Evolutionary conservation across 1,140 invertebrate species (phyloP), one percentile per base, ranked within the genome.

Genomic region (Trypoxylus dichotomus): DNA sequence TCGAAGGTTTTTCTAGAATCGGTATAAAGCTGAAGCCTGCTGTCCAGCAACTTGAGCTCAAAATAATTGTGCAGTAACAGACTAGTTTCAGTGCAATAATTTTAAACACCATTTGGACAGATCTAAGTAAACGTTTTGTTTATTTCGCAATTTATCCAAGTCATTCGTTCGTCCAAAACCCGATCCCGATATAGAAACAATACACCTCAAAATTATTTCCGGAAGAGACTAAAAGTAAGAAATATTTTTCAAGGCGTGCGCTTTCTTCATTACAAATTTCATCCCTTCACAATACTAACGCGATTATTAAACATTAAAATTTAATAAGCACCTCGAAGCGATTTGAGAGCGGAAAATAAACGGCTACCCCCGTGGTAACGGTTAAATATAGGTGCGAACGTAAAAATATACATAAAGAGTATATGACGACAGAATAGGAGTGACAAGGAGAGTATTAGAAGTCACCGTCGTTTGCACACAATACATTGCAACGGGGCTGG

Each of bases 311-410:
- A 79, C 80, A 79, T 73, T 80, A 78, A 82, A 83, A 83, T 83
- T 82, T 83, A 83, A 83, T 83, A 83, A 82, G 81, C 80, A 82
- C 79, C 82, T 83, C 81, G 80, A 79, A 80, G 82, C 81, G 74
- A 78, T 75, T 37, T 77, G 76, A 68, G 63, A 75, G 78, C 79
- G 78, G 79, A 80, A 81, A 82, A 79, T 80, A 80, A 82, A 81
- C 78, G 78, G 79, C 76, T 78, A 77, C 79, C 79, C 76, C 75
- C n/a, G 41, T 72, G 76, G 47, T 54, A 54, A 54, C 19, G 79
- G 79, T 82, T 82, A 82, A 82, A 83, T 82, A 81, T 81, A 83
- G 82, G 82, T 83, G 82, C 82, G 80, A 83, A 81, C 78, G 78
- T 81, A 42, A 73, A 72, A 80, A n/a, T n/a, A n/a, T n/a, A n/a